These are phyloP conservation scores for Hedya salicella DNA, from an alignment of 2,888 invertebrate genomes.

Conservation along the genomic window DNA sequence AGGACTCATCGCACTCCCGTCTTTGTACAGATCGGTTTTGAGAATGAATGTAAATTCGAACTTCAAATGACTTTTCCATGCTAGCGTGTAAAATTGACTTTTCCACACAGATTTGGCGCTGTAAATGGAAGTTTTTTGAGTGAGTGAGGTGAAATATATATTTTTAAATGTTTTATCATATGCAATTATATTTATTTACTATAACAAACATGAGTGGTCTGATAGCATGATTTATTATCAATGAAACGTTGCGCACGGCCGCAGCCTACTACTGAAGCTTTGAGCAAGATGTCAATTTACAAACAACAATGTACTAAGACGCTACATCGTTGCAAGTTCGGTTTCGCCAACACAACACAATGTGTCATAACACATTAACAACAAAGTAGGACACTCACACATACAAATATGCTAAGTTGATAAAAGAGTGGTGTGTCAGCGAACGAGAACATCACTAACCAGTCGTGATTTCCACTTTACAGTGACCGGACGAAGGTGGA, in stretches of 20 bases:
- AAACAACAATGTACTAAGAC: conserved; percentile 23
- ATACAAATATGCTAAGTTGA: conserved; percentile 68
- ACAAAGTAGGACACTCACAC: conserved; percentile 55
- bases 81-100: no score
- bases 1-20: no score
- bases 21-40: no score
- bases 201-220: no score
- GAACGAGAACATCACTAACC: conserved; percentile 70
- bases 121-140: no score
- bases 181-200: no score
- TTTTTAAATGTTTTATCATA: no score
- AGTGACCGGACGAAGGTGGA: conserved; percentile 83
- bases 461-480: conserved; percentile 83
- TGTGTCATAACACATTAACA: conserved; percentile 56
- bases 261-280: background rate
- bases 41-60: no score
- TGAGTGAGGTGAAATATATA: no score
- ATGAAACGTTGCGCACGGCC: background rate
- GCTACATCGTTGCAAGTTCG: conserved; percentile 54
- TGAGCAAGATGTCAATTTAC: background rate
- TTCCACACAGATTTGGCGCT: no score
- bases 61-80: no score
- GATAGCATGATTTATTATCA: background rate
- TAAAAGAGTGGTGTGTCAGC: conserved; percentile 66
- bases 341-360: conserved; percentile 48